phyloP scores from a whole-genome alignment of 2,113 vertebrate species.

The Fukomys damarensis region DNA sequence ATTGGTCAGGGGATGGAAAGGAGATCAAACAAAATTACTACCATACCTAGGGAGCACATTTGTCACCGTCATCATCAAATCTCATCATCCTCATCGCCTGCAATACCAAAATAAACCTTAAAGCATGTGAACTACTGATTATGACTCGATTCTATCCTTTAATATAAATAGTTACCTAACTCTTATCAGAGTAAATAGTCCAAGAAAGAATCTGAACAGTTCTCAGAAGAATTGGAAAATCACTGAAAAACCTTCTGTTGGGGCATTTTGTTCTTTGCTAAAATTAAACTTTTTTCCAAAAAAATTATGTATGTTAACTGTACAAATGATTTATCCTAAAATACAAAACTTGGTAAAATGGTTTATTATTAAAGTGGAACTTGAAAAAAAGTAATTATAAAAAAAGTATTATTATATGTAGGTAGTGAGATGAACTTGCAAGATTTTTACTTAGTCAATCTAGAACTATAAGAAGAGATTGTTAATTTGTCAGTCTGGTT shows the following conservation, averaged over 20 bases:
- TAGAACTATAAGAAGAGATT: conserved; percentile 42
- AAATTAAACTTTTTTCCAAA: conserved; percentile 51
- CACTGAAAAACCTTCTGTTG: conserved; percentile 49
- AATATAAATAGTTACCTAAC: conserved; percentile 28
- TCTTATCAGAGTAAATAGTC: conserved; percentile 26
- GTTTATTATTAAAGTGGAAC: conserved; percentile 12
- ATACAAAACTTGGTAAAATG: conserved; percentile 53
- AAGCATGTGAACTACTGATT: conserved; percentile 34
- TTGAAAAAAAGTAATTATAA: background rate
- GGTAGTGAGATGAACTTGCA: conserved; percentile 1
- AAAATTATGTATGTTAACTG: conserved; percentile 2
- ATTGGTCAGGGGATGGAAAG: background rate
- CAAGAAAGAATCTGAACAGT: conserved; percentile 35
- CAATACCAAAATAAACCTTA: conserved; percentile 46
- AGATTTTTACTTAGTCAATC: background rate
- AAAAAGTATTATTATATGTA: background rate
- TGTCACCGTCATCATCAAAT: background rate
- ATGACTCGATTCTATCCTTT: conserved; percentile 41
- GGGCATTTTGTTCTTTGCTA: conserved; percentile 62
- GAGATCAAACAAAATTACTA: background rate
- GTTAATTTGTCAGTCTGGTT: conserved; percentile 53
- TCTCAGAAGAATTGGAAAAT: conserved; percentile 54
- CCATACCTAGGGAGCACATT: background rate
- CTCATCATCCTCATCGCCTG: background rate
- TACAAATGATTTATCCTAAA: conserved; percentile 68